phyloP scores from a whole-genome alignment of 1,140 invertebrate genomes.

The Mizuhopecten yessoensis region DNA sequence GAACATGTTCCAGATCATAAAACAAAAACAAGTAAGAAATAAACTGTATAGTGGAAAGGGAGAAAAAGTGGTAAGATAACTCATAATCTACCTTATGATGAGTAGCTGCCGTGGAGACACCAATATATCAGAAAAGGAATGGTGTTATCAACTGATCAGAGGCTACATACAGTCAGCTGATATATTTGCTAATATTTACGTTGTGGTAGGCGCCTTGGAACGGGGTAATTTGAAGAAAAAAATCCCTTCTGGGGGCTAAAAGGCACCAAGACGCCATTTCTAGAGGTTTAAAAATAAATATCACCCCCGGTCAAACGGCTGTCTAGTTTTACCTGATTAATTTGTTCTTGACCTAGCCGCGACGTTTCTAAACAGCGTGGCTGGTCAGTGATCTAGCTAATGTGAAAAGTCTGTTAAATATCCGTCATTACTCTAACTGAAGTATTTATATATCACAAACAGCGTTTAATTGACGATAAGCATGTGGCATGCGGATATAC shows the following conservation, averaged over 20 bases:
- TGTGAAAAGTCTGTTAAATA: neutral
- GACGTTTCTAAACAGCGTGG: neutral
- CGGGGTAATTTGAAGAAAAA: neutral
- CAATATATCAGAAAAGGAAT: too few species aligned
- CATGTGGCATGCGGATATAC: neutral
- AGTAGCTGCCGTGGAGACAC: too few species aligned
- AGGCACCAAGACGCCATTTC: neutral
- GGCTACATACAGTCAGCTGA: neutral
- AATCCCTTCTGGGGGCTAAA: neutral
- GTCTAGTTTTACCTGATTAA: neutral
- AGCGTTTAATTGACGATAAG: neutral
- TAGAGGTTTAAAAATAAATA: neutral
- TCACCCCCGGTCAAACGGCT: neutral
- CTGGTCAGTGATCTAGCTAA: neutral
- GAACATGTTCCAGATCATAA: too few species aligned
- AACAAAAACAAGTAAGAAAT: too few species aligned
- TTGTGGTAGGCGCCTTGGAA: neutral
- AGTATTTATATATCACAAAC: constrained; percentile 1
- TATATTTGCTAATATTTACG: neutral
- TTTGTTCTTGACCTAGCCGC: neutral
- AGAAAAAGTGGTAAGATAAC: too few species aligned
- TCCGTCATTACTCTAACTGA: neutral
- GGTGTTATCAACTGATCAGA: too few species aligned
- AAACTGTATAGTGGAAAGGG: too few species aligned
- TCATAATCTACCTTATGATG: too few species aligned